These are phyloP conservation scores for Chaetodon trifascialis DNA, from an alignment of 2,113 vertebrate species.

Conservation along the genomic window DNA sequence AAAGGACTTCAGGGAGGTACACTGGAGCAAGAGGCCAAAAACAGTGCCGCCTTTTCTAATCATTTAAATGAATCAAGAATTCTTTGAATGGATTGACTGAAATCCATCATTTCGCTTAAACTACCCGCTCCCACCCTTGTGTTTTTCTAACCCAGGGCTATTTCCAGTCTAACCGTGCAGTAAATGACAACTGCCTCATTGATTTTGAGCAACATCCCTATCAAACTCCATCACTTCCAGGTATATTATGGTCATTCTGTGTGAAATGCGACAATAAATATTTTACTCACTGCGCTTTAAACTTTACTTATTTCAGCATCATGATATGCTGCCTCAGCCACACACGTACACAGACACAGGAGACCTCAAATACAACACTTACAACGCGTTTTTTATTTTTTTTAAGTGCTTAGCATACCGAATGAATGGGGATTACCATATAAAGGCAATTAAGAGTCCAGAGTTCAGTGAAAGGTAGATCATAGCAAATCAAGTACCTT, in stretches of 20 bases:
- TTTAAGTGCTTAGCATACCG: conserved; percentile 32
- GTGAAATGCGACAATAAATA: conserved; percentile 32
- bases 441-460: conserved; percentile 43
- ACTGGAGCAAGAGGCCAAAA: too few relatives aligned
- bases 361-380: conserved; percentile 19
- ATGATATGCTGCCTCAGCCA: neutral
- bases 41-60: too few relatives aligned
- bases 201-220: conserved; percentile 31
- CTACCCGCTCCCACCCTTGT: neutral
- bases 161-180: conserved; percentile 26
- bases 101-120: conserved; percentile 40
- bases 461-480: conserved; percentile 42
- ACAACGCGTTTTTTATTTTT: conserved; percentile 10
- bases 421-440: conserved; percentile 47
- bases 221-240: conserved; percentile 36
- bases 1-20: too few relatives aligned
- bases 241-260: conserved; percentile 26
- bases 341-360: neutral
- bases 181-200: conserved; percentile 31
- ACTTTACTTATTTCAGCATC: conserved; percentile 23
- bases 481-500: conserved; percentile 42
- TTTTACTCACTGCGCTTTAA: conserved; percentile 34
- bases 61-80: too few relatives aligned
- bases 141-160: conserved; percentile 14
- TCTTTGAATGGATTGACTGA: neutral